phyloP scores from a whole-genome alignment of 2,113 vertebrate genomes.

The Rutilus rutilus region DNA sequence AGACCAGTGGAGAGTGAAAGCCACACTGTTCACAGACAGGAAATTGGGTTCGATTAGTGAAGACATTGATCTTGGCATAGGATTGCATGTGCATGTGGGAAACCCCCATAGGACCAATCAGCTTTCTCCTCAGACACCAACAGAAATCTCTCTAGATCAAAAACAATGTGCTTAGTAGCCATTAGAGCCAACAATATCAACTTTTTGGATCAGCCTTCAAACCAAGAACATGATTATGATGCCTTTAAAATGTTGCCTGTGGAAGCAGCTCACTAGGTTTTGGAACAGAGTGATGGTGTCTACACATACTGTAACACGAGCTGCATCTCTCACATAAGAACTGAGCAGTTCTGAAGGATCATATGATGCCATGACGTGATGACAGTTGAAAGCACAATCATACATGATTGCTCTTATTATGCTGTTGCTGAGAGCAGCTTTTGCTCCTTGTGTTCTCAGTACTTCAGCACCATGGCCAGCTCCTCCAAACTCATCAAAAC shows the following conservation, averaged over 20 bases:
- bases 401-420: constrained; percentile 9
- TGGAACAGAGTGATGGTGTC: too few species aligned
- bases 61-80: constrained; percentile 70
- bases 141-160: constrained; percentile 56
- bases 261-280: too few species aligned
- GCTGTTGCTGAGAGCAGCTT: background rate
- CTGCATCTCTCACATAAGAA: background rate
- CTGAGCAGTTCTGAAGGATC: background rate
- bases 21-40: constrained; percentile 55
- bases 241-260: too few species aligned
- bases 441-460: background rate
- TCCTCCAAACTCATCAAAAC: constrained; percentile 17
- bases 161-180: constrained; percentile 64
- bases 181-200: constrained; percentile 56
- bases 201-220: background rate
- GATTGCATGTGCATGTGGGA: constrained; percentile 56
- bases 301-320: background rate
- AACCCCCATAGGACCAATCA: constrained; percentile 60
- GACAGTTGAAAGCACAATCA: background rate
- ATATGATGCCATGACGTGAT: background rate
- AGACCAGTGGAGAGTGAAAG: constrained; percentile 58
- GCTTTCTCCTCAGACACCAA: constrained; percentile 56
- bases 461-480: constrained; percentile 68
- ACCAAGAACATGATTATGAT: background rate
- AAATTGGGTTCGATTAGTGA: constrained; percentile 71